Conservation (phyloP, 2,113 vertebrate genomes). For the Sphyrna mokarran region DNA sequence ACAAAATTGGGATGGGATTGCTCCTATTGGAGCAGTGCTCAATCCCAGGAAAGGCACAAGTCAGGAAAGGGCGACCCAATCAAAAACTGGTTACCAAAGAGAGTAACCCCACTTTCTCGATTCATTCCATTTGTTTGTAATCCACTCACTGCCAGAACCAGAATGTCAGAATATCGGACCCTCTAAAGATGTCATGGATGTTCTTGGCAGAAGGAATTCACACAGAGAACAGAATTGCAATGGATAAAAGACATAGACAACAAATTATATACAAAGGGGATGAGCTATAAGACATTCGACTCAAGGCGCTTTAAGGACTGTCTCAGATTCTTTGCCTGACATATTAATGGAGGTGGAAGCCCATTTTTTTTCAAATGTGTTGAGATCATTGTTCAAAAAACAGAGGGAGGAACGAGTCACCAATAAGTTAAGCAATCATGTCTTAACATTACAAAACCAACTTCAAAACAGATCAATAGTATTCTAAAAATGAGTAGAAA, state of each 20-base stretch:
- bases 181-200: background rate
- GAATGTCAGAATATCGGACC: too few species aligned
- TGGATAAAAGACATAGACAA: background rate
- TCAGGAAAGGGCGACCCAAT: background rate
- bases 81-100: background rate
- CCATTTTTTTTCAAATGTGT: background rate
- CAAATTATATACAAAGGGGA: background rate
- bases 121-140: too few species aligned
- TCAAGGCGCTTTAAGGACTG: background rate
- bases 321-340: background rate
- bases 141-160: too few species aligned
- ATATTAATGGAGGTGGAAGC: background rate
- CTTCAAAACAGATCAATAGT: background rate
- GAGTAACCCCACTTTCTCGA: background rate
- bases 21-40: background rate
- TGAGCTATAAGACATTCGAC: background rate
- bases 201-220: background rate
- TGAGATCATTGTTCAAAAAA: background rate
- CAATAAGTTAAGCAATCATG: background rate
- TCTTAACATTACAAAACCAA: background rate
- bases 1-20: background rate
- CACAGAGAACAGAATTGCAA: background rate
- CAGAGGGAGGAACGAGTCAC: background rate
- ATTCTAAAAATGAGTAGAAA: background rate
- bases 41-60: background rate